phyloP scores from a whole-genome alignment of 2,797 vertebrate species.

The Sebastes minor region DNA sequence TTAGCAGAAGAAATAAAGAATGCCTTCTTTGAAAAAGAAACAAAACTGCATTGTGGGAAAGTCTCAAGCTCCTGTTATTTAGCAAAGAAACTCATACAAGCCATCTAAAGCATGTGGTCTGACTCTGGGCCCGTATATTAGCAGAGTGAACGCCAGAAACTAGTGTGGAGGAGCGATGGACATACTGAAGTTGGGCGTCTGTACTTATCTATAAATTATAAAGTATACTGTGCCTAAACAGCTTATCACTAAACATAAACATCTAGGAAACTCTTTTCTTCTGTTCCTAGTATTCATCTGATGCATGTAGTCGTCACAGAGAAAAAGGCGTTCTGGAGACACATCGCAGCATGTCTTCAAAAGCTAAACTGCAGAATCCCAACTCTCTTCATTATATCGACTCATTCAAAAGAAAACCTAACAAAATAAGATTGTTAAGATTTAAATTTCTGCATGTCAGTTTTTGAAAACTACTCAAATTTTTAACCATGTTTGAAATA shows the following conservation, averaged over 20 bases:
- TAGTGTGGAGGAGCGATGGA: slow-evolving; percentile 53
- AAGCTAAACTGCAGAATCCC: too few relatives aligned
- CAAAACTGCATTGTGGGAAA: slow-evolving; percentile 70
- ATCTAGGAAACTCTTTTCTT: slow-evolving; percentile 54
- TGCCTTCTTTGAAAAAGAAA: slow-evolving; percentile 43
- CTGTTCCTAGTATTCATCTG: slow-evolving; percentile 29
- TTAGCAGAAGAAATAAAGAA: slow-evolving; percentile 80
- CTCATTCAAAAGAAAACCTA: slow-evolving; percentile 25
- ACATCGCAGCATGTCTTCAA: background rate
- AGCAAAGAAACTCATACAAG: slow-evolving; percentile 78
- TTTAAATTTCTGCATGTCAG: slow-evolving; percentile 42
- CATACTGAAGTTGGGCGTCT: slow-evolving; percentile 54
- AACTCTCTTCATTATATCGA: slow-evolving; percentile 6
- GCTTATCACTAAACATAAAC: slow-evolving; percentile 72
- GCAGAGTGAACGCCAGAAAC: slow-evolving; percentile 69
- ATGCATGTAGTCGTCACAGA: slow-evolving; percentile 17
- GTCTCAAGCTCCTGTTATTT: slow-evolving; percentile 79
- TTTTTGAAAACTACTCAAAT: slow-evolving; percentile 46
- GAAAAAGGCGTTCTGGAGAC: slow-evolving; percentile 41
- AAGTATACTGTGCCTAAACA: slow-evolving; percentile 82
- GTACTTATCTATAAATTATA: slow-evolving; percentile 86
- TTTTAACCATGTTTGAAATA: slow-evolving; percentile 65
- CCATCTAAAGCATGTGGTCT: slow-evolving; percentile 30
- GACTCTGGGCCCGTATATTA: slow-evolving; percentile 36
- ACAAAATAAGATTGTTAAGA: slow-evolving; percentile 17